Percentiles rank a stretch among this genome's conserved stretches.
These are phyloP conservation scores for Acromyrmex heyeri DNA, from an alignment of 1,140 invertebrate genomes.

Conservation along the genomic window DNA sequence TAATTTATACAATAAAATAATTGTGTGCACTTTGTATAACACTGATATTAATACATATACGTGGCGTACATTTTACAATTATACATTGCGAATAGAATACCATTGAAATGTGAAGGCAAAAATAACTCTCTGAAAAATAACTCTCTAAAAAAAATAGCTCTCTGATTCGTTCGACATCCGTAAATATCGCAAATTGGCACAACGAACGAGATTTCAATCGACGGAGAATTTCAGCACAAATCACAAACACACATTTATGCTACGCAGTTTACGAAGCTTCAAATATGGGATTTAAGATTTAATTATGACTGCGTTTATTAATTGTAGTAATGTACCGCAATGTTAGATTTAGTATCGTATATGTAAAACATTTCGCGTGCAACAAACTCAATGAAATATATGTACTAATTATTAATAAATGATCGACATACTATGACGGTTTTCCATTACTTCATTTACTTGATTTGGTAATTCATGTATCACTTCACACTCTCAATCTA, in stretches of 20 bases:
- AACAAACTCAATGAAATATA: background rate
- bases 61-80: background rate
- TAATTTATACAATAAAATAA: background rate
- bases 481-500: background rate
- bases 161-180: background rate
- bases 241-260: background rate
- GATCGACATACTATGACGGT: background rate
- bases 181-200: background rate
- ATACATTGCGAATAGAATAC: background rate
- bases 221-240: background rate
- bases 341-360: background rate
- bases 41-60: background rate
- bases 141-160: background rate
- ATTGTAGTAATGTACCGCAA: background rate
- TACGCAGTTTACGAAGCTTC: background rate
- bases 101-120: background rate
- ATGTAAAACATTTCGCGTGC: background rate
- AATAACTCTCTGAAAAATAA: background rate
- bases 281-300: background rate
- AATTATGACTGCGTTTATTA: background rate
- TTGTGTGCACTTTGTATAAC: background rate
- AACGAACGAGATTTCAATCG: background rate
- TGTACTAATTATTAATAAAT: background rate
- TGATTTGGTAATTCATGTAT: background rate
- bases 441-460: constrained; percentile 10